phyloP scores from a whole-genome alignment of 2,888 invertebrate genomes.

The Coenonympha glycerion region DNA sequence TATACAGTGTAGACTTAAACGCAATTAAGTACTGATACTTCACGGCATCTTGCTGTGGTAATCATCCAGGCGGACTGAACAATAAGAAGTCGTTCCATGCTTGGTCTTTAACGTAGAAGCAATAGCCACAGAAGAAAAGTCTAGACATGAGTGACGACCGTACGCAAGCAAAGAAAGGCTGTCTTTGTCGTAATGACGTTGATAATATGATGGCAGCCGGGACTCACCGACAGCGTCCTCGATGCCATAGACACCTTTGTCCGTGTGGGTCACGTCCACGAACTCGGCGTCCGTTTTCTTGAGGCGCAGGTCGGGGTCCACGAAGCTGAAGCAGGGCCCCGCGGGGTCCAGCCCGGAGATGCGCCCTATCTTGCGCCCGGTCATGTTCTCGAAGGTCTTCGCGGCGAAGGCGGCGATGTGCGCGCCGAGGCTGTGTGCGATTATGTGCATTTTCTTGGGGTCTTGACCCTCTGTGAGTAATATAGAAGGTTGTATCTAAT shows the following conservation, averaged over 20 bases:
- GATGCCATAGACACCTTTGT: conserved; percentile 56
- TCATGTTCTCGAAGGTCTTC: conserved; percentile 43
- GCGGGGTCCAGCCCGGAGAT: conserved; percentile 63
- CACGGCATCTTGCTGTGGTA: too few species aligned
- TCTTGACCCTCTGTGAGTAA: conserved; percentile 43
- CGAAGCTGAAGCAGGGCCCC: conserved; percentile 60
- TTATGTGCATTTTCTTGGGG: conserved; percentile 48
- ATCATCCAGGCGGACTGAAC: too few species aligned
- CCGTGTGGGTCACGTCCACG: conserved; percentile 58
- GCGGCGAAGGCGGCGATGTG: conserved; percentile 61
- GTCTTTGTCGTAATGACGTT: too few species aligned
- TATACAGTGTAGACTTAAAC: too few species aligned
- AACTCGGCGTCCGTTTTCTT: conserved; percentile 47
- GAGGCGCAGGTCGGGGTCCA: conserved; percentile 41
- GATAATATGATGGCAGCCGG: too few species aligned
- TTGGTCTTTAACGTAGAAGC: too few species aligned
- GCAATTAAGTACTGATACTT: too few species aligned
- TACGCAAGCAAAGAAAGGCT: too few species aligned
- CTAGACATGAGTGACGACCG: too few species aligned
- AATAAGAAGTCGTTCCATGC: too few species aligned
- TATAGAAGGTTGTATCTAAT: neutral
- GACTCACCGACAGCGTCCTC: conserved; percentile 47
- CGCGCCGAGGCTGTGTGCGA: conserved; percentile 65
- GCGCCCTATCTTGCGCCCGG: conserved; percentile 46
- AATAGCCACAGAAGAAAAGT: too few species aligned